These are phyloP conservation scores for Euleptes europaea DNA, from an alignment of 2,113 vertebrate genomes.

Conservation along the genomic window DNA sequence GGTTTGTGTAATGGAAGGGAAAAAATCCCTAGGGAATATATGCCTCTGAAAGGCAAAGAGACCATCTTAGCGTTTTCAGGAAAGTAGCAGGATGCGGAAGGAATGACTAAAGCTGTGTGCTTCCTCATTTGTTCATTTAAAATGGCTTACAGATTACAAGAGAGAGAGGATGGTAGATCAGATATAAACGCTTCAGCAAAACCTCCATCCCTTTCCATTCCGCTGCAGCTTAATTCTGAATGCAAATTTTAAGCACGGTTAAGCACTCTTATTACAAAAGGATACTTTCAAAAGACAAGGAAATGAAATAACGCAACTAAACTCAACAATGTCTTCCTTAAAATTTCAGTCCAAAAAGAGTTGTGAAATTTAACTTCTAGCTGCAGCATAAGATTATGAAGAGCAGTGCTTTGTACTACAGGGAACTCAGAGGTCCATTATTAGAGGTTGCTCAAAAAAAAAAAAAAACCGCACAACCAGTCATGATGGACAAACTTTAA, in stretches of 20 bases:
- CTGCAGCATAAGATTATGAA: neutral
- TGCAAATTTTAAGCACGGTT: slow-evolving; percentile 24
- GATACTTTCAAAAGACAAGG: neutral
- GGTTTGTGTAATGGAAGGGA: slow-evolving; percentile 15
- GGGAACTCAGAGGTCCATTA: neutral
- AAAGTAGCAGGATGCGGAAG: slow-evolving; percentile 39
- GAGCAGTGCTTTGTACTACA: neutral
- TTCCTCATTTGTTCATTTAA: slow-evolving; percentile 62
- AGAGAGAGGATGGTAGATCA: neutral
- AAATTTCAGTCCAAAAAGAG: neutral
- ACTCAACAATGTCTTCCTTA: neutral
- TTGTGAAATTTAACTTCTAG: neutral
- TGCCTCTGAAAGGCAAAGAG: slow-evolving; percentile 37
- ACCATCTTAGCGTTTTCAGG: slow-evolving; percentile 30
- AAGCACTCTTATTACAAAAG: neutral
- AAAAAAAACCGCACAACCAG: neutral
- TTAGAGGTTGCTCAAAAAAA: neutral
- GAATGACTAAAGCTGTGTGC: slow-evolving; percentile 26
- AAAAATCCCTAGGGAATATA: slow-evolving; percentile 12
- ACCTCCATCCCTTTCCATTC: slow-evolving; percentile 6
- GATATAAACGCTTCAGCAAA: slow-evolving; percentile 20
- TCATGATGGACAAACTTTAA: neutral
- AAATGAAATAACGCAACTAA: neutral
- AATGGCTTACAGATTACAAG: slow-evolving; percentile 12
- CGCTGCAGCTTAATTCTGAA: neutral